Percentiles rank a stretch among this genome's conserved stretches.
phyloP scores from a whole-genome alignment of 2,113 vertebrate species.

The Triplophysa siluroides region DNA sequence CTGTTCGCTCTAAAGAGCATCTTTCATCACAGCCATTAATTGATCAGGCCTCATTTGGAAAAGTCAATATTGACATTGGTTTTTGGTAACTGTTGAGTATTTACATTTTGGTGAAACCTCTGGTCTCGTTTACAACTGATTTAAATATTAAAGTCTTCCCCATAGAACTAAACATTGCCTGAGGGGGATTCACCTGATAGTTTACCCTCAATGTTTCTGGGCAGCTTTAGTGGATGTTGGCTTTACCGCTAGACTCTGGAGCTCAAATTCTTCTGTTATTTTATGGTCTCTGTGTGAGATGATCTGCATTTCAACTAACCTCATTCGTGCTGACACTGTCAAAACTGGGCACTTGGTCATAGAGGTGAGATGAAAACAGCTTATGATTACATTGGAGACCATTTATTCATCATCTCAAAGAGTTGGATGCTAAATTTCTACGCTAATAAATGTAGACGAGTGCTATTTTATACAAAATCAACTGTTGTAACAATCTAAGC shows the following conservation, averaged over 20 bases:
- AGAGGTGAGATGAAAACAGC: neutral
- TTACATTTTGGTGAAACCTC: constrained; percentile 40
- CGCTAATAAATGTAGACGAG: neutral
- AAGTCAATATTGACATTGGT: constrained; percentile 74
- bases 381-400: neutral
- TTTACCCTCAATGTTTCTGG: constrained; percentile 12
- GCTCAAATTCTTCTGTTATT: constrained; percentile 10
- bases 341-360: neutral
- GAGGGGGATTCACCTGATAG: constrained; percentile 22
- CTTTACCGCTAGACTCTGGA: neutral
- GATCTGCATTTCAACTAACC: neutral
- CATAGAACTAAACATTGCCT: constrained; percentile 17
- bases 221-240: constrained; percentile 15
- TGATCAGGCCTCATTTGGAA: constrained; percentile 69
- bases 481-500: neutral
- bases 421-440: neutral
- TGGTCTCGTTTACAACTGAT: constrained; percentile 25
- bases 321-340: neutral
- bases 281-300: constrained; percentile 6
- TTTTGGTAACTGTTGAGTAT: constrained; percentile 56
- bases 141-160: constrained; percentile 44
- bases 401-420: neutral
- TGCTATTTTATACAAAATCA: neutral
- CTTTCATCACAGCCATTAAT: constrained; percentile 64
- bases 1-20: constrained; percentile 65